These are phyloP conservation scores for Acromyrmex charruanus DNA, from an alignment of 1,140 invertebrate species.

Conservation along the genomic window DNA sequence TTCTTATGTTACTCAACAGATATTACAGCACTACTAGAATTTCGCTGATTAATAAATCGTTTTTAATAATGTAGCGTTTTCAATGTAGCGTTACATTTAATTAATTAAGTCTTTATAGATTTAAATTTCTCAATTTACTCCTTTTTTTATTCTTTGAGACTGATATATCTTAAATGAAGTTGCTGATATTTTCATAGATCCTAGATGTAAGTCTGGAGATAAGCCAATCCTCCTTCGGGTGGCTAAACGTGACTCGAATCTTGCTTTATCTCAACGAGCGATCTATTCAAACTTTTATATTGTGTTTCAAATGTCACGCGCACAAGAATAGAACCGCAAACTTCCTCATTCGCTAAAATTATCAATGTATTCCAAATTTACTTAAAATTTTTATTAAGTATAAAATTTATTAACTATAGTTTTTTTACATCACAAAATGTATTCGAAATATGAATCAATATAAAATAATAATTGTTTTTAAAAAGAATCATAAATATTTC, in stretches of 20 bases:
- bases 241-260: constrained; percentile 43
- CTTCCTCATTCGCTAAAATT: background rate
- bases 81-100: background rate
- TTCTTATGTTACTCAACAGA: background rate
- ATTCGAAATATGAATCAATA: background rate
- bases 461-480: background rate
- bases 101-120: background rate
- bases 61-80: background rate
- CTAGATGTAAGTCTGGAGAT: background rate
- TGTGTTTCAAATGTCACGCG: background rate
- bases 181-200: background rate
- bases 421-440: background rate
- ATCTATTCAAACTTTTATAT: constrained; percentile 47
- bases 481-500: background rate
- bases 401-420: constrained; percentile 10
- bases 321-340: background rate
- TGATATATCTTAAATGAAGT: background rate
- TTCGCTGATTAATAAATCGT: background rate
- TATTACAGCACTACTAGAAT: background rate
- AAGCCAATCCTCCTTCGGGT: background rate
- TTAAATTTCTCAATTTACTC: background rate
- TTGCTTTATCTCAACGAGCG: constrained; percentile 9
- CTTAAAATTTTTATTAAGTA: background rate
- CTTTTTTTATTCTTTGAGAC: background rate
- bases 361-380: background rate